These are phyloP conservation scores for Anagyrus pseudococci DNA, from an alignment of 2,888 invertebrate species.

Conservation along the genomic window DNA sequence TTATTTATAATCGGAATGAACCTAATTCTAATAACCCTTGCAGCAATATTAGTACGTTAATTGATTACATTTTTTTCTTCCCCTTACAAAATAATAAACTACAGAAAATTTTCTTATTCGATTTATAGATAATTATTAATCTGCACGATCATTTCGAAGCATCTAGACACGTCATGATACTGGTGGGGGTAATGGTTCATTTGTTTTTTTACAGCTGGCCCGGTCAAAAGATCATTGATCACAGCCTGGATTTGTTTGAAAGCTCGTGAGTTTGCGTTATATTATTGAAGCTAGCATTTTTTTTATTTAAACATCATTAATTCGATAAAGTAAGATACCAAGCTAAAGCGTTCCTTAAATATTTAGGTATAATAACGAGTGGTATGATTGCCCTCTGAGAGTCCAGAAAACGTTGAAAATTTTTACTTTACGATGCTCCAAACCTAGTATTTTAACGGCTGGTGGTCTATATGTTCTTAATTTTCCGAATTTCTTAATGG, in stretches of 20 bases:
- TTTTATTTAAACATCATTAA: neutral
- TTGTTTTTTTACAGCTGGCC: constrained; percentile 30
- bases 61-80: neutral
- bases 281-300: no score
- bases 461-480: neutral
- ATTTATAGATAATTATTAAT: neutral
- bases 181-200: neutral
- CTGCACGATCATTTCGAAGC: neutral
- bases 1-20: neutral
- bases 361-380: neutral
- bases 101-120: neutral
- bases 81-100: neutral
- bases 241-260: constrained; percentile 6
- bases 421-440: neutral
- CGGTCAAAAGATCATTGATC: constrained; percentile 33
- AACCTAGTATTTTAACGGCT: neutral
- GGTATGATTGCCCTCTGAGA: neutral
- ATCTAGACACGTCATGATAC: neutral
- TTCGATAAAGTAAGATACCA: neutral
- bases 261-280: neutral
- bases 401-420: neutral
- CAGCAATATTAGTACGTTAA: neutral
- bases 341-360: neutral
- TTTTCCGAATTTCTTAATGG: neutral
- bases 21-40: neutral